Percentiles rank a stretch among this genome's conserved stretches.
Conservation (phyloP, 2,888 invertebrate species). For the Macrosiphum euphorbiae region DNA sequence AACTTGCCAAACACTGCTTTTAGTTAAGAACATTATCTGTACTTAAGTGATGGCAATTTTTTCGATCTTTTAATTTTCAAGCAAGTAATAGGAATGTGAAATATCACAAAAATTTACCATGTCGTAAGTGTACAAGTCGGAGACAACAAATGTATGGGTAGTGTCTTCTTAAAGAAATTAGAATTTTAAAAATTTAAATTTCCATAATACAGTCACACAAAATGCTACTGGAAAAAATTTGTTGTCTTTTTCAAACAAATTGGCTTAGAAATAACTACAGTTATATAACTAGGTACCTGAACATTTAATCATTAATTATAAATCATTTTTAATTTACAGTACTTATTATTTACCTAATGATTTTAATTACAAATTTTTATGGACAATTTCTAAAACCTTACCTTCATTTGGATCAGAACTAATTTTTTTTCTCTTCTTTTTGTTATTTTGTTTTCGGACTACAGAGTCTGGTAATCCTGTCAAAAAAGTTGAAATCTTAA, state of each 20-base stretch:
- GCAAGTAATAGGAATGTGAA: no score
- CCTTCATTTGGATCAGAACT: background rate
- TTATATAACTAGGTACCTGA: background rate
- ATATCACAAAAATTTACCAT: no score
- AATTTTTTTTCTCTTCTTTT: background rate
- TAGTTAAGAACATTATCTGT: no score
- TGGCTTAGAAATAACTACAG: background rate
- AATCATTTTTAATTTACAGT: background rate
- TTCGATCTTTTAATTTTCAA: no score
- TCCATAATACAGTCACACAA: background rate
- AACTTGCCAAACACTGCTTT: no score
- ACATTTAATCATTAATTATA: background rate
- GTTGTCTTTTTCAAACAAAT: background rate
- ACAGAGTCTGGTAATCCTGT: background rate
- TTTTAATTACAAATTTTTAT: background rate
- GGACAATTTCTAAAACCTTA: background rate
- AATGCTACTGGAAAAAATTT: background rate
- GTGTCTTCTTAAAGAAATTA: background rate
- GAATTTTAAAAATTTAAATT: no score
- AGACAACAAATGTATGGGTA: no score
- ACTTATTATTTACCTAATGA: background rate
- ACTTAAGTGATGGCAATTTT: no score
- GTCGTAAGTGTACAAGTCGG: no score
- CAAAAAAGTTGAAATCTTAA: background rate
- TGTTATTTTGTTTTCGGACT: background rate